Percentiles rank a stretch among this genome's conserved stretches.
Conservation (phyloP, 2,797 vertebrate species). For the Tapirus indicus region DNA sequence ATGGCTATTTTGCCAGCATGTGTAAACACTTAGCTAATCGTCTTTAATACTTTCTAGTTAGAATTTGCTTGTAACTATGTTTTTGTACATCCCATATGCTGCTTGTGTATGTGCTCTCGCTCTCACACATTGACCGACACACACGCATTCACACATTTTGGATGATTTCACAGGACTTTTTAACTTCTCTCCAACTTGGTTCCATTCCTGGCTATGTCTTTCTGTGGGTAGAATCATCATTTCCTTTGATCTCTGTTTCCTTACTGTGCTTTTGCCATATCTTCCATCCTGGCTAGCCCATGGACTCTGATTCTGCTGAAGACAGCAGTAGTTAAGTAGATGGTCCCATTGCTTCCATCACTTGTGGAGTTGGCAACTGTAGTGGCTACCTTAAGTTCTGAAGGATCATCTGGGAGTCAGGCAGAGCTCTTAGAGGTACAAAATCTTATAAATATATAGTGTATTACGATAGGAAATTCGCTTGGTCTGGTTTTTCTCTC, state of each 20-base stretch:
- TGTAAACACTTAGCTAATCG: constrained; percentile 54
- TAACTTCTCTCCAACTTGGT: constrained; percentile 28
- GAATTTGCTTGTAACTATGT: background rate
- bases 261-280: background rate
- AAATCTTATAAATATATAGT: background rate
- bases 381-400: background rate
- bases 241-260: background rate
- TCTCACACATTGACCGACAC: background rate
- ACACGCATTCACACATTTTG: constrained; percentile 21
- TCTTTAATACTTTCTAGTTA: constrained; percentile 54
- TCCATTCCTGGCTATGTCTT: background rate
- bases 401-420: background rate
- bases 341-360: background rate
- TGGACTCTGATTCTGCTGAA: background rate
- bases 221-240: background rate
- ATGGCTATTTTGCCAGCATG: constrained; percentile 55
- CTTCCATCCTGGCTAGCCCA: background rate
- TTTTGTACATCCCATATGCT: constrained; percentile 55
- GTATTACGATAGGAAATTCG: background rate
- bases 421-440: background rate
- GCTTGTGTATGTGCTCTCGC: background rate
- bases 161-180: background rate
- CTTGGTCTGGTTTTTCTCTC: background rate
- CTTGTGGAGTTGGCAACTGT: background rate
- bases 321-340: background rate